Evolutionary conservation across 2,113 vertebrate species (phyloP), one percentile per base, ranked within the genome.

Genomic region (Hirundichthys speculiger): DNA sequence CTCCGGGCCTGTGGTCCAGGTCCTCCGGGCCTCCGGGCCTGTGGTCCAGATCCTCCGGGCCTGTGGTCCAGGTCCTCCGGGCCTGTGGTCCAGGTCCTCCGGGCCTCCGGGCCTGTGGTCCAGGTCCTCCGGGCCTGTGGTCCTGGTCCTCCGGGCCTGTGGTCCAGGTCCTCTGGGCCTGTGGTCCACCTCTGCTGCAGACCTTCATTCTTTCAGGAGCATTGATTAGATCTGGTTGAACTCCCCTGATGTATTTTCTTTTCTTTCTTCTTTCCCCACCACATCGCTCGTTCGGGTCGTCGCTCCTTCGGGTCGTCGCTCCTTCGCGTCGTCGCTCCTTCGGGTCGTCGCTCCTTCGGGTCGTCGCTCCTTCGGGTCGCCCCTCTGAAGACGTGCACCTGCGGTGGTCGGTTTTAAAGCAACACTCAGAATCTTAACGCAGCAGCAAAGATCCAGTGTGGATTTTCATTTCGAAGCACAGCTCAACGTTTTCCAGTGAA

Each of bases 401-500:
- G 20, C 7, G 30, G 6, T 10, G 30, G 5, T 7, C 43, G 34
- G 22, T 51, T 64, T 52, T 45, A 7, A 16, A n/a, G n/a, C n/a
- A 9, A 18, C 2, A 34, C 3, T 56, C 56, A 10, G 9, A 7
- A 11, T 14, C 12, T 16, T 24, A 16, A 43, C 13, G 46, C 41
- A 39, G 16, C 27, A 5, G 15, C 34, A 25, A 2, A 18, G n/a
- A 21, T 49, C 42, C 38, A n/a, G 42, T 20, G 48, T 48, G 34
- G 47, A 60, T 25, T 30, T 3, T 9, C 19, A 46, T 42, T 13
- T 40, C 19, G 19, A 67, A 61, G 64, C 75, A 72, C 59, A 64
- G 60, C 79, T 64, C 1, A 63, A 69, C n/a, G 13, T n/a, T 47
- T 53, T 81, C 50, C 69, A 71, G 24, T 49, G 39, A 76, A 81